A percentile compares a stretch with the other conserved stretches of the same genome.
Conservation (phyloP, 2,113 vertebrate genomes). For the Riparia riparia region DNA sequence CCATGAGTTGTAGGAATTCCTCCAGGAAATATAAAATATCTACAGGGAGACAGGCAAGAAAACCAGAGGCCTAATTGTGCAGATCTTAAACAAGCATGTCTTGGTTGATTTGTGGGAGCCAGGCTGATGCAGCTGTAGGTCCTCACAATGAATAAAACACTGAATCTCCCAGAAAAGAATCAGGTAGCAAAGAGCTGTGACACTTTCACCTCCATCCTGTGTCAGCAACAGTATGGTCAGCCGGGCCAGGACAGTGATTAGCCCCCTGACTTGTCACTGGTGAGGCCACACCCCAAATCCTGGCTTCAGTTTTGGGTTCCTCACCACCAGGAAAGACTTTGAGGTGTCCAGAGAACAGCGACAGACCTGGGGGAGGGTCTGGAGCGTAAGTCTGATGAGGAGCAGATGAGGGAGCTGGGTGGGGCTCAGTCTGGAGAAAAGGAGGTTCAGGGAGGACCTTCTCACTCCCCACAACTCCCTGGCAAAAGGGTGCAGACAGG, state of each 20-base stretch:
- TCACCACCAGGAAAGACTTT: neutral
- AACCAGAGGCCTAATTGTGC: neutral
- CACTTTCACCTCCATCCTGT: neutral
- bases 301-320: neutral
- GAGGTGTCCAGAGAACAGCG: neutral
- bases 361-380: neutral
- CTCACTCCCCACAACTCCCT: neutral
- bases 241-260: neutral
- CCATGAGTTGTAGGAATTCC: neutral
- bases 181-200: neutral
- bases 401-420: neutral
- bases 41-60: neutral
- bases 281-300: neutral
- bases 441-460: neutral
- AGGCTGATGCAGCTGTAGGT: neutral
- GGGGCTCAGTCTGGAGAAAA: neutral
- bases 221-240: neutral
- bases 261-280: neutral
- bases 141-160: neutral
- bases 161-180: neutral
- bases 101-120: neutral
- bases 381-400: neutral
- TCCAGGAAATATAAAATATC: conserved; percentile 14
- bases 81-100: neutral
- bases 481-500: neutral